phyloP scores from a whole-genome alignment of 2,797 vertebrate species.

The Anisognathus igniventris region DNA sequence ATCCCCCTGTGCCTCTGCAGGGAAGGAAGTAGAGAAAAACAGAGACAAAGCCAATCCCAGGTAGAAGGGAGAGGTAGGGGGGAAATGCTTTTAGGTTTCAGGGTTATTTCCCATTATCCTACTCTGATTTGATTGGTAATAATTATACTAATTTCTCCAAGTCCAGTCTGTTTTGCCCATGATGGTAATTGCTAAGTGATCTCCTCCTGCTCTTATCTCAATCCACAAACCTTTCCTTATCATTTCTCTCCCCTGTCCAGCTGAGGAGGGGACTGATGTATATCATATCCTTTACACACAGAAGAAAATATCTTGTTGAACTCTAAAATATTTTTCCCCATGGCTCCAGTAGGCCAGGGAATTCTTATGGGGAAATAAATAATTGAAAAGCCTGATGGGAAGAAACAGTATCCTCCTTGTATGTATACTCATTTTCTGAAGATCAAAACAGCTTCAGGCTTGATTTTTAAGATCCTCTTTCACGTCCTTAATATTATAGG shows the following conservation, averaged over 20 bases:
- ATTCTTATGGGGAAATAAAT: not conserved
- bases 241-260: not conserved
- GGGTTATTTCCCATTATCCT: not conserved
- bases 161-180: not conserved
- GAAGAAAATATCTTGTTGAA: not conserved
- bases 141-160: not conserved
- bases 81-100: not conserved
- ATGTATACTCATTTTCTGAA: not conserved
- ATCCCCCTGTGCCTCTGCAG: fast-evolving
- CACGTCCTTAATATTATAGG: not conserved
- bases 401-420: not conserved
- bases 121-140: not conserved
- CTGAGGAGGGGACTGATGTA: not conserved
- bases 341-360: not conserved
- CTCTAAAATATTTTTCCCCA: not conserved
- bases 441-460: not conserved
- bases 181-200: not conserved
- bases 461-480: not conserved
- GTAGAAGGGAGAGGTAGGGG: not conserved
- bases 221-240: not conserved
- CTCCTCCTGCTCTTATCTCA: not conserved
- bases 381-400: not conserved
- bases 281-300: not conserved
- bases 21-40: not conserved
- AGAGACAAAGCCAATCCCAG: not conserved